Evolutionary conservation across 2,113 vertebrate species (phyloP), one percentile per base, ranked within the genome.

Genomic region (Amphiprion percula): DNA sequence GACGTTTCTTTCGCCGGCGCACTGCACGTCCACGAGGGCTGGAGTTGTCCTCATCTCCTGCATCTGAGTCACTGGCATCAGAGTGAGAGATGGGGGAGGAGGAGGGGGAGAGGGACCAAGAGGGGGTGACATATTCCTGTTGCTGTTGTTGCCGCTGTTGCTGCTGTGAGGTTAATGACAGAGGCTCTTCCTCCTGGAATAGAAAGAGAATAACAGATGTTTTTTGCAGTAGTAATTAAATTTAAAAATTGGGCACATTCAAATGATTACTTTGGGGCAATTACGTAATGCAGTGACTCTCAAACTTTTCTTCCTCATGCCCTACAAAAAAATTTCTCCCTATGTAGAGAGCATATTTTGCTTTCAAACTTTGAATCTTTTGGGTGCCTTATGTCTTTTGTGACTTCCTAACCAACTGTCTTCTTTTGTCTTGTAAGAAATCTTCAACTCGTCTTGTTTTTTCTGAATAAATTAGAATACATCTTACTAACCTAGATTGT

Each of bases 21-120:
- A 59, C 74, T 0, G 78, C 60, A 0, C 83, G 91, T 2, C 90
- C 90, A 0, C 91, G 88, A 7, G 54, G 82, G 70, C 68, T 86
- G 24, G 68, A 1, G 49, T 80, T 89, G 64, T 88, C 91, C 54
- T 93, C 92, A 0, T 91, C 92, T 66, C 88, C 92, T 0, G 28
- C 82, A 15, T 95, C 95, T 2, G 93, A 94, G 74, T 94, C 92
- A 21, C 93, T 95, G 67, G 63, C 87, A n/a, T 95, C 94, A 14
- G 94, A 95, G 79, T 94, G 95, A 33, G 95, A 95, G 68, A 95
- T 84, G 17, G 93, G 94, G 12, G 94, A 95, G 46, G 94, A 94
- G 2, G 94, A 95, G 2, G 94, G 94, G 24, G 95, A 95, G 23
- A 95, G 94, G 60, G 95, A 95, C 95, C 95, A 95, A 26, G 95